Evolutionary conservation across 2,797 vertebrate genomes (phyloP), one percentile per base, ranked within the genome.

Genomic region (Gallinago stenura): DNA sequence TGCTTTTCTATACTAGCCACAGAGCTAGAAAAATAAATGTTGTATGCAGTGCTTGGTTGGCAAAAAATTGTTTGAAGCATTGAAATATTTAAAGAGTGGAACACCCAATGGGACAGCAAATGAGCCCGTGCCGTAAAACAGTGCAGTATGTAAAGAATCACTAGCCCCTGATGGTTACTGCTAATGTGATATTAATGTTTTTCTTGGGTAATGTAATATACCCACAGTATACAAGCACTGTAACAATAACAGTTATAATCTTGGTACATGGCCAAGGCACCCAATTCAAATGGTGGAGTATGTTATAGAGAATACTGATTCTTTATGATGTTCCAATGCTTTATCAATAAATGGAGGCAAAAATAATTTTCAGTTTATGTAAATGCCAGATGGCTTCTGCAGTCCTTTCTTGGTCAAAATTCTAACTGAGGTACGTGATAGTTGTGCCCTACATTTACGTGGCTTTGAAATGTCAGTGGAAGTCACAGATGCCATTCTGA

Each of bases 31-130:
- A 84, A 95, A 90, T 35, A 69, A 94, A 91, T 58, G 41, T 61
- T 88, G 51, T 58, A 15, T 50, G n/a, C 68, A 66, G 46, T 87
- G 78, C 75, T 75, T 86, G 46, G 25, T 75, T 84, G 90, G 90
- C 51, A 37, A 88, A 93, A 92, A 71, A 31, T 76, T 71, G 48
- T 89, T 75, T 87, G 91, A 94, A 86, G 78, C 91, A 60, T 17
- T 95, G 72, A 96, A 95, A 94, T 93, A 93, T 82, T 96, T 92
- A 82, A 93, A 95, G 93, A 83, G 48, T 60, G 84, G 79, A 93
- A 70, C 48, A 90, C 68, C 79, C 91, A 56, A 24, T 61, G 90
- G 89, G 83, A 83, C 53, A 79, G 70, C 76, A 97, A 96, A 95
- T 95, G 89, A 97, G 68, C 41, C 82, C 17, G 4, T 89, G 83